Conservation (phyloP, 2,888 invertebrate genomes). For the Tipula confusa region DNA sequence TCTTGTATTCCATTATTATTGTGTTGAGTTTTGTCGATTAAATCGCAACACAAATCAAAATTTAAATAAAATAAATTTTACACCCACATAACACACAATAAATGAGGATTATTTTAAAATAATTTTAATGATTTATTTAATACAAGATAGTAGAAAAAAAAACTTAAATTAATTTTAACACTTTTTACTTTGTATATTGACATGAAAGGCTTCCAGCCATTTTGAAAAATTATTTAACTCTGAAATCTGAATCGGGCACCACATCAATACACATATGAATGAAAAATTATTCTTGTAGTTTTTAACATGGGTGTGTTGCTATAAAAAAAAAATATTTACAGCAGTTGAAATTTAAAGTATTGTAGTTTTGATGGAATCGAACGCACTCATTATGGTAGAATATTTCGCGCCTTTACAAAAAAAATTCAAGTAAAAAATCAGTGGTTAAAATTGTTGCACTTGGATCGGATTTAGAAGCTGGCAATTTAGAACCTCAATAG, state of each 20-base stretch:
- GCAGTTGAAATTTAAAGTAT: neutral
- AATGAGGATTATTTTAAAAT: neutral
- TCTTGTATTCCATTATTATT: neutral
- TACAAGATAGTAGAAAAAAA: neutral
- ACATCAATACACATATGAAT: neutral
- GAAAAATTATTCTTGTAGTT: neutral
- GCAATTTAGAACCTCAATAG: no score
- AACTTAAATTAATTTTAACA: neutral
- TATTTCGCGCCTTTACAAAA: neutral
- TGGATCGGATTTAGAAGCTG: no score
- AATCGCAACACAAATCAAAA: neutral
- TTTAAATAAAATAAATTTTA: neutral
- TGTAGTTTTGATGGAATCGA: neutral
- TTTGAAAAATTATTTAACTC: neutral
- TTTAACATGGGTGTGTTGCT: slow-evolving; percentile 6
- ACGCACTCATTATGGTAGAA: neutral
- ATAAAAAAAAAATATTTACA: neutral
- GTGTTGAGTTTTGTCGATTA: neutral
- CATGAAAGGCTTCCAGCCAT: slow-evolving; percentile 14
- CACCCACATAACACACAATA: neutral
- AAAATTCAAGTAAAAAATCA: no score
- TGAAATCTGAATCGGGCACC: neutral
- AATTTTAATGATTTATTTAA: neutral
- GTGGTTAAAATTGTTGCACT: no score
- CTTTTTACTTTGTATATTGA: neutral